Conservation (phyloP, 30 jellyfish, hydroid and myxozoan species). For the Clytia hemisphaerica region DNA sequence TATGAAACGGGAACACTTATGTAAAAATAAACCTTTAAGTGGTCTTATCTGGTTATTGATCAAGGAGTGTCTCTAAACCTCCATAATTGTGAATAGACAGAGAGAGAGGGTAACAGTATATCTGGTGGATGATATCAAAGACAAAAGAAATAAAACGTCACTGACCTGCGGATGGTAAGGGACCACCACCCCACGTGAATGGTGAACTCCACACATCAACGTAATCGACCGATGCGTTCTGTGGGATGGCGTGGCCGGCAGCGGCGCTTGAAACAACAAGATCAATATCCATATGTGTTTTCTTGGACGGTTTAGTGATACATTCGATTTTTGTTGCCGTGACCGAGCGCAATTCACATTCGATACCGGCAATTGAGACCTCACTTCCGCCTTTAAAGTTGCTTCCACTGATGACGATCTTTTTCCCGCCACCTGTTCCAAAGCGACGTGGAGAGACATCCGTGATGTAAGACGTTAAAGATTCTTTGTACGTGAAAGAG, state of each 20-base stretch:
- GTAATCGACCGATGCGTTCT: constrained; percentile 49
- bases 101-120: too few species aligned
- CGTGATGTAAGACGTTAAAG: constrained; percentile 64
- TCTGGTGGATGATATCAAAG: too few species aligned
- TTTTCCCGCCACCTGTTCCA: constrained; percentile 99
- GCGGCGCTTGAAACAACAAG: too few species aligned
- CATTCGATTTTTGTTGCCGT: constrained; percentile 39
- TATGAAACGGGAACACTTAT: too few species aligned
- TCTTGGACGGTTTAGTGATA: constrained; percentile 52
- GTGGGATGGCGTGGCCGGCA: constrained; percentile 51
- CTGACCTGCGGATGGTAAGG: constrained; percentile 72
- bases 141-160: too few species aligned
- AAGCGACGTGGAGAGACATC: constrained; percentile 81
- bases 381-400: too few species aligned
- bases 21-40: too few species aligned
- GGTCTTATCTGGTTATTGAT: too few species aligned
- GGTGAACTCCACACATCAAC: constrained; percentile 98
- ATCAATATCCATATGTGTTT: constrained; percentile 22
- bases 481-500: constrained; percentile 42
- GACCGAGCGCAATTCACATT: constrained; percentile 48
- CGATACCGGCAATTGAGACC: constrained; percentile 56
- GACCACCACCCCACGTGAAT: constrained; percentile 93
- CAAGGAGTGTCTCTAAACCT: too few species aligned
- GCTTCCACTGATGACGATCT: constrained; percentile 62
- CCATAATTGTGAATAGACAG: too few species aligned